Evolutionary conservation across 2,797 vertebrate genomes (phyloP), one percentile per base, ranked within the genome.

Genomic region (Lepilemur ruficaudatus): DNA sequence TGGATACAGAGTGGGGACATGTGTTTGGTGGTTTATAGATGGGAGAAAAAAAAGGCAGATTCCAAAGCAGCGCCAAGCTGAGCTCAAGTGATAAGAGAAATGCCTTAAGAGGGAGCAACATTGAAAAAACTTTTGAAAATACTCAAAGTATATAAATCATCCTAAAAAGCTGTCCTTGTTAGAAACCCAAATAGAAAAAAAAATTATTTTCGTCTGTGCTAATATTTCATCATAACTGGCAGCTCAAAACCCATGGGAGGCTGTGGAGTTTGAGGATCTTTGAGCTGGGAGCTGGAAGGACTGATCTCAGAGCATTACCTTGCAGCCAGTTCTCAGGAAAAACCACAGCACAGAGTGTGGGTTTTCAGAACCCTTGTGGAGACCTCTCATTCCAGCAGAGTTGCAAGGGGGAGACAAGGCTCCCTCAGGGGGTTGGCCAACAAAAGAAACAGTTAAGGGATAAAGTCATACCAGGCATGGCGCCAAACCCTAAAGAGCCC

Each of bases 51-150:
- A 85, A 61, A 28, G 5, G 8, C n/a, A 79, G 73, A 97, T 78
- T 96, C 61, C 63, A 86, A 30, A 61, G 59, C 72, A 86, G 2
- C 43, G 81, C 63, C 84, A 82, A 52, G n/a, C 72, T 88, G 76
- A 96, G 61, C 32, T 72, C 84, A 82, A 93, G 20, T 93, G 96
- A 97, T 98, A 97, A 94, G 91, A 76, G 55, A 94, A 95, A 86
- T 67, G 20, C 65, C 41, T 67, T 65, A 52, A 96, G 52, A 78
- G 80, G 7, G 41, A 96, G 93, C 5, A 93, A 17, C 48, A 76
- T n/a, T 83, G 75, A 93, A 96, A 55, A 69, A 92, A 75, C 28
- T 84, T 81, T 35, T 82, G 52, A 96, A 97, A 95, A 86, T 88
- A 59, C 28, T 94, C 65, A 73, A 94, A 97, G 55, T 55, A 43